Evolutionary conservation across 2,113 vertebrate species (phyloP).

Genomic region (Marmota flaviventris): DNA sequence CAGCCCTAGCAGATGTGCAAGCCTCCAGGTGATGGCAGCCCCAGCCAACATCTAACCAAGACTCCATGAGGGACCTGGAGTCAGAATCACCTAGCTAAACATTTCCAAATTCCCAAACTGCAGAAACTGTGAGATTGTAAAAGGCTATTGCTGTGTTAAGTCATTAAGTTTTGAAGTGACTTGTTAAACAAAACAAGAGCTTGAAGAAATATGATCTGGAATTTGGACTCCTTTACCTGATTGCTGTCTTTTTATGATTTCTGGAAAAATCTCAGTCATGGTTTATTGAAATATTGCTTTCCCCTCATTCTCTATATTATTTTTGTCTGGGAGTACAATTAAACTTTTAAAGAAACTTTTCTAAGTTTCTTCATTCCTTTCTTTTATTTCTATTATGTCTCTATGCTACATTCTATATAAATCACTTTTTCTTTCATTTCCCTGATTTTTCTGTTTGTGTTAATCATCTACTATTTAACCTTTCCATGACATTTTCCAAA

Average conservation of each 20-base stretch:
- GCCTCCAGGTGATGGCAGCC: not conserved
- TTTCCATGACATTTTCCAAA: not conserved
- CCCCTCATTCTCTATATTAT: not conserved
- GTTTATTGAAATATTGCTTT: conserved; percentile 19
- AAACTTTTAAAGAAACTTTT: not conserved
- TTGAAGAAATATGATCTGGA: not conserved
- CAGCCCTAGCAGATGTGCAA: not conserved
- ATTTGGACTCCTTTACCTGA: not conserved
- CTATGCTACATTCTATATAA: not conserved
- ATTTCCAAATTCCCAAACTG: not conserved
- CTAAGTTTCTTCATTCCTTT: conserved; percentile 10
- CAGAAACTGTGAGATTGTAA: not conserved
- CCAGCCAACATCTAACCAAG: not conserved
- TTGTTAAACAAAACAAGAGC: not conserved
- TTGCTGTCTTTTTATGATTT: not conserved
- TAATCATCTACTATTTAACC: not conserved
- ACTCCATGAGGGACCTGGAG: not conserved
- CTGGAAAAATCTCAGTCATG: not conserved
- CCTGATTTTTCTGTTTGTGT: conserved; percentile 18
- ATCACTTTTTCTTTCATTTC: not conserved
- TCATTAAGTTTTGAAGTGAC: not conserved
- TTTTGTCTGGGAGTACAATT: not conserved
- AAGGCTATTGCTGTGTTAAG: not conserved
- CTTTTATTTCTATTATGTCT: not conserved
- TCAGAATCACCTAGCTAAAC: not conserved